Evolutionary conservation across 2,888 invertebrate species (phyloP).

Genomic region (Cephalotes varians): DNA sequence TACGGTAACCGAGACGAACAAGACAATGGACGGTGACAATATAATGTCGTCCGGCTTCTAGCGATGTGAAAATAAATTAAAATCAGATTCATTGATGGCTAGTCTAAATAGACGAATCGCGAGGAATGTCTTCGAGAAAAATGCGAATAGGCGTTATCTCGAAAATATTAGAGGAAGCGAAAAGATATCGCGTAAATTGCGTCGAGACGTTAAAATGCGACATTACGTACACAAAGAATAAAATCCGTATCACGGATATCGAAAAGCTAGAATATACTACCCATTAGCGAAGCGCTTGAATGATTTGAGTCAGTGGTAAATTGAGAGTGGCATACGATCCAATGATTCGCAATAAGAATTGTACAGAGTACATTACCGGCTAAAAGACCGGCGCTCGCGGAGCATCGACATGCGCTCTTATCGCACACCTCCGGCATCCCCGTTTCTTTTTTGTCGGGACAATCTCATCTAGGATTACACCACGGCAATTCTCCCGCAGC

Average conservation of each 20-base stretch:
- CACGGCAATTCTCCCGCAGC: conserved; percentile 62
- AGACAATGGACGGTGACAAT: conserved; percentile 83
- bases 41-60: conserved; percentile 75
- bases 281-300: background rate
- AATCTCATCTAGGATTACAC: conserved; percentile 70
- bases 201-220: background rate
- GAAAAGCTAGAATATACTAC: background rate
- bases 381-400: conserved; percentile 16
- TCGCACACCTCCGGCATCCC: conserved; percentile 12
- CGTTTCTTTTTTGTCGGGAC: conserved; percentile 35
- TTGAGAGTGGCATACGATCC: background rate
- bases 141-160: background rate
- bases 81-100: conserved; percentile 71
- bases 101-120: conserved; percentile 17
- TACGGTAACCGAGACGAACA: conserved; percentile 75
- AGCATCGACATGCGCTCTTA: conserved; percentile 24
- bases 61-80: conserved; percentile 77
- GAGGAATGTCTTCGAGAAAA: background rate
- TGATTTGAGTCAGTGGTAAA: background rate
- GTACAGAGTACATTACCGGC: background rate
- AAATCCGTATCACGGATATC: background rate
- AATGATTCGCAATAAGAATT: conserved; percentile 33
- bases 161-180: background rate
- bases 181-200: background rate
- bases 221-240: background rate